phyloP scores from a whole-genome alignment of 2,888 invertebrate genomes.

The Prosapia bicincta region DNA sequence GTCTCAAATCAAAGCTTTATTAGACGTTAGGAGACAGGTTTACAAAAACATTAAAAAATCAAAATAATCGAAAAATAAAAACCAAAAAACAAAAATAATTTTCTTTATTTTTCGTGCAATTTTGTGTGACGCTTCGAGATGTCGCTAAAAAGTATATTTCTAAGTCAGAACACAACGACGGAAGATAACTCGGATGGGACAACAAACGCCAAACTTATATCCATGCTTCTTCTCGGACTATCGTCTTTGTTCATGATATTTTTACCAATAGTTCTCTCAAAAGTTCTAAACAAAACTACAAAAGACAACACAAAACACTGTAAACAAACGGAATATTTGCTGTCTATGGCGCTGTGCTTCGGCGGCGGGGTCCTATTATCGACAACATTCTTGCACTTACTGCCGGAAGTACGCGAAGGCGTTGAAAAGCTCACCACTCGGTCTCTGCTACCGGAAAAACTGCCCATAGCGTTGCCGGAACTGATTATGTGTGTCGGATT shows the following conservation, averaged over 20 bases:
- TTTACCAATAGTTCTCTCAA: not conserved
- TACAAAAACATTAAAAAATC: too few relatives aligned
- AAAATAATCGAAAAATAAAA: too few relatives aligned
- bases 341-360: slow-evolving; percentile 51
- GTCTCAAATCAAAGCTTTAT: too few relatives aligned
- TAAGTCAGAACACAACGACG: not conserved
- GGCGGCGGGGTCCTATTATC: slow-evolving; percentile 63
- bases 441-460: slow-evolving; percentile 44
- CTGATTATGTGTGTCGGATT: slow-evolving; percentile 48
- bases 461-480: slow-evolving; percentile 36
- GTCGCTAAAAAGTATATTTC: not conserved
- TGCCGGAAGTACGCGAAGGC: slow-evolving; percentile 59
- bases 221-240: not conserved
- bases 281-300: not conserved
- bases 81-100: too few relatives aligned
- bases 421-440: slow-evolving; percentile 50
- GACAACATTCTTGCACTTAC: slow-evolving; percentile 61
- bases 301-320: not conserved
- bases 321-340: not conserved
- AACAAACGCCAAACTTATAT: not conserved
- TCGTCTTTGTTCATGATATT: not conserved
- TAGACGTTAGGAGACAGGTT: too few relatives aligned
- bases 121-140: too few relatives aligned
- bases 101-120: too few relatives aligned
- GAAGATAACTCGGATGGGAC: not conserved